Evolutionary conservation across 2,888 invertebrate genomes (phyloP).

Genomic region (Rotaria socialis): DNA sequence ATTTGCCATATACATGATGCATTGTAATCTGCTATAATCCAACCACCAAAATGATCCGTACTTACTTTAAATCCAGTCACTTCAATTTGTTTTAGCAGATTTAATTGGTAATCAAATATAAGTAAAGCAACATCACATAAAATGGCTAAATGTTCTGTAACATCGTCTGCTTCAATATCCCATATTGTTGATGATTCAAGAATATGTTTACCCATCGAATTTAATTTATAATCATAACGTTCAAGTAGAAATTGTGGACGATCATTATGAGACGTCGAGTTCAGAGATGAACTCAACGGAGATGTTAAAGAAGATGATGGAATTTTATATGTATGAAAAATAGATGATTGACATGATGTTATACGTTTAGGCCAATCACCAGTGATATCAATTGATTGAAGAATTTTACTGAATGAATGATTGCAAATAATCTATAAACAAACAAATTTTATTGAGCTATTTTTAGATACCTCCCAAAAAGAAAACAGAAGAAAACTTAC

Average conservation of each 20-base stretch:
- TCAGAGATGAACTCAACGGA: not conserved
- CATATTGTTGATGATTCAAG: constrained; percentile 24
- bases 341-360: constrained; percentile 10
- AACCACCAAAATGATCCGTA: constrained; percentile 26
- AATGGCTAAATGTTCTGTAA: not conserved
- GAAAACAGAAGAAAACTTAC: not conserved
- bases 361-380: constrained; percentile 37
- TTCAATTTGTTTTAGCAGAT: constrained; percentile 29
- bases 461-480: too few species aligned
- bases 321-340: constrained; percentile 34
- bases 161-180: constrained; percentile 12
- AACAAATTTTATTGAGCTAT: not conserved
- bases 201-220: constrained; percentile 7
- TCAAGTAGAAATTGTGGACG: constrained; percentile 32
- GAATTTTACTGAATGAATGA: constrained; percentile 8
- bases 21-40: constrained; percentile 31
- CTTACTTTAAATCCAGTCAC: constrained; percentile 27
- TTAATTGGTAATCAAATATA: constrained; percentile 34
- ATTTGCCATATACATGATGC: constrained; percentile 34
- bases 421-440: not conserved
- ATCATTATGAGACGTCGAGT: not conserved
- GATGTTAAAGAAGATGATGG: not conserved
- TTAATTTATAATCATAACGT: constrained; percentile 37
- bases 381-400: not conserved
- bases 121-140: constrained; percentile 35